Base-by-base conservation (phyloP, 2,888 invertebrate genomes). In the Asteroscopus sphinx region DNA sequence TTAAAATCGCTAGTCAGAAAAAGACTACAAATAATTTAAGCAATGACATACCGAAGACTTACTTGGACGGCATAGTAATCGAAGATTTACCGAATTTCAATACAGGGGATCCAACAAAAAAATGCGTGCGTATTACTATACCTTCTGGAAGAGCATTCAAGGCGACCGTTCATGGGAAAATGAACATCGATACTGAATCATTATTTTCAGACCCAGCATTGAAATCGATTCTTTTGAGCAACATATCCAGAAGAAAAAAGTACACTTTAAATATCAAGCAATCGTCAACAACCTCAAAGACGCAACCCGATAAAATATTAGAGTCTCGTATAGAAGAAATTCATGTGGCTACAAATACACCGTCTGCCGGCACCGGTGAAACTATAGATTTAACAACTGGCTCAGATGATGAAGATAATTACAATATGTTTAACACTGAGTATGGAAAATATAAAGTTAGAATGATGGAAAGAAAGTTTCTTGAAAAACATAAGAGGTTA, bases 341-440 rank as follows among this genome's bases (percentile, higher is more conserved):
- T n/a, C 58, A 72, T 26, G 21, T 80, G 5, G 52, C 62, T 33
- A 8, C 58, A 6, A 57, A 52, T 39, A 13, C 26, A 26, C 2
- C 17, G 0, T 26, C 26, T 4, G 32, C 36, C 7, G 56, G 66
- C 21, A 3, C 13, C 15, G 52, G 84, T 35, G 92, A 92, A 61
- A 90, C 88, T 28, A 88, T 94, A 33, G 80, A 89, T 76, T 83
- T 94, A 55, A 76, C 93, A 7, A 93, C 92, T 63, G 93, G 93
- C 37, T 93, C 93, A 5, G 93, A 93, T 60, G 87, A 89, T 9
- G 81, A 80, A 6, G 51, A 40, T 11, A 32, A 58, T 15, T 42
- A 32, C 6, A 61, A 68, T 33, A 62, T 25, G 52, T 85, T 87
- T 48, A 72, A 73, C 42, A 92, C 92, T 1, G 86, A 92, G 73